Evolutionary conservation across 2,888 invertebrate species (phyloP), one percentile per base, ranked within the genome.

Genomic region (Andrena dorsata): DNA sequence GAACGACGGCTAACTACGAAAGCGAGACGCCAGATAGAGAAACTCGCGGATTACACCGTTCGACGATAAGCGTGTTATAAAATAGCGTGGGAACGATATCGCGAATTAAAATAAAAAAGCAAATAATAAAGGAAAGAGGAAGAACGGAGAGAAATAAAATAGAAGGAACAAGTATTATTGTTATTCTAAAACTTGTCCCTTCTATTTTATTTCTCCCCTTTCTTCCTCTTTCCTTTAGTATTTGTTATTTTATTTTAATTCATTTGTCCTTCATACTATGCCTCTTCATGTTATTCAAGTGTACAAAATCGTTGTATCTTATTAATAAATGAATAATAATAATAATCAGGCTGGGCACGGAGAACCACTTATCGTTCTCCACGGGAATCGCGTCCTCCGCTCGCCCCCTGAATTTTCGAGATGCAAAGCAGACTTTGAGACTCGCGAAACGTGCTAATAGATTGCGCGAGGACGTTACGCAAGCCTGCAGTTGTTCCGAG

Each of bases 1-100:
- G 10, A 41, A 47, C 53, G 30, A 53, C 16, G n/a, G 32, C 0
- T 60, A 32, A 30, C 13, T 13, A 13, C 2, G 51, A 51, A 51
- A 1, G 20, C 51, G 51, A 20, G 20, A 51, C 7, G 20, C 16
- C n/a, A 51, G n/a, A 10, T 51, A 7, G 26, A 6, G 20, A 23
- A n/a, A n/a, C 23, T 13, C 16, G 7, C 16, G 1, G 64, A 47
- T 51, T 51, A 51, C 7, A 26, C 10, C 13, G 23, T 6, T 23
- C 13, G 13, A 20, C 5, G 28, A 23, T 26, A 20, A 56, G 30
- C 7, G 3, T 5, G 35, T 16, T 58, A 51, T 60, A 32, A 20
- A 26, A 71, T 76, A 23, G 35, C 74, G 49, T 66, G 74, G 49
- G 66, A 66, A 66, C n/a, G 47, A 66, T 66, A 49, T 66, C 30